phyloP scores from a whole-genome alignment of 1,140 invertebrate genomes.

The Papilio polyxenes region DNA sequence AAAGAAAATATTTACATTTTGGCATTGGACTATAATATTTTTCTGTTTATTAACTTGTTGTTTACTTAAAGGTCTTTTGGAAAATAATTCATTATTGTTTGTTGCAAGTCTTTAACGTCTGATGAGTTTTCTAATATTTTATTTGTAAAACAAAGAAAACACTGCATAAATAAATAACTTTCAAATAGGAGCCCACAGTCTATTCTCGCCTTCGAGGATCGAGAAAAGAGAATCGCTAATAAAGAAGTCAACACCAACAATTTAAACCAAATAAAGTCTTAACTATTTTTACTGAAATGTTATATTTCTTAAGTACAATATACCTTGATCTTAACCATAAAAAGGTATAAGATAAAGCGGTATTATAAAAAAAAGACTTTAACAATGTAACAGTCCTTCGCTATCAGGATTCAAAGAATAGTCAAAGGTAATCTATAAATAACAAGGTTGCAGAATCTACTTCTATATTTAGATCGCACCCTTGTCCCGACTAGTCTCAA shows the following conservation, averaged over 20 bases:
- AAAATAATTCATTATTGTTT: too few relatives aligned
- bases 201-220: background rate
- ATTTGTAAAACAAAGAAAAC: background rate
- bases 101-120: too few relatives aligned
- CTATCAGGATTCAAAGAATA: conserved; percentile 18
- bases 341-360: background rate
- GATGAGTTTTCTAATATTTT: too few relatives aligned
- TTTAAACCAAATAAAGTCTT: background rate
- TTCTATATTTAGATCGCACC: conserved; percentile 31
- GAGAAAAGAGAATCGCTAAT: background rate
- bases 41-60: too few relatives aligned
- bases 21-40: too few relatives aligned
- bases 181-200: background rate
- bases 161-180: background rate
- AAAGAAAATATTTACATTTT: too few relatives aligned
- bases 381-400: background rate
- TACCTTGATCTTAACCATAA: too few relatives aligned
- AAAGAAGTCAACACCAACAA: background rate
- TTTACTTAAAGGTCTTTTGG: too few relatives aligned
- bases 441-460: conserved; percentile 10
- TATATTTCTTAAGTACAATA: too few relatives aligned
- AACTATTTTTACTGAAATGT: too few relatives aligned
- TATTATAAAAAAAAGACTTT: background rate
- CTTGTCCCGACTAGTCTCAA: conserved; percentile 25
- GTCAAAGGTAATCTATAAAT: conserved; percentile 32